Evolutionary conservation across 1,140 invertebrate genomes (phyloP), one percentile per base, ranked within the genome.

Genomic region (Wiebesia pumilae): DNA sequence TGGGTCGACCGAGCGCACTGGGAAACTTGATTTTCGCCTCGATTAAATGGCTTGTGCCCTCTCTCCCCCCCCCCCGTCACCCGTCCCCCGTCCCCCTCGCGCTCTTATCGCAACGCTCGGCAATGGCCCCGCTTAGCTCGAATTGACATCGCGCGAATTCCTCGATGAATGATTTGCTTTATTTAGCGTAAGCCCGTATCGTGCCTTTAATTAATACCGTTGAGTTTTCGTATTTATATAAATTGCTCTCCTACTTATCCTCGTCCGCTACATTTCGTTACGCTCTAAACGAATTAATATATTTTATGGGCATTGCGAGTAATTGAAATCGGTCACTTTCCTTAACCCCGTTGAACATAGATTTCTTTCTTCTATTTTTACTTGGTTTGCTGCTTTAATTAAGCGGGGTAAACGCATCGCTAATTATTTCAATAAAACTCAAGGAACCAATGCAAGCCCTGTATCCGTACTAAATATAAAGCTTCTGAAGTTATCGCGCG

Each of bases 11-110:
- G 47, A 6, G 51, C 38, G 35, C 35, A 38, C 24, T 40, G 58
- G 35, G 33, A 67, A 84, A 78, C 83, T 84, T 62, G 83, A 84
- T 84, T 84, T 75, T 84, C 65, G 62, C 80, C n/a, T 38, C 54
- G 3, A 65, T 80, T 80, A 65, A 80, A 65, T 80, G 12, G 30
- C 30, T n/a, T n/a, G n/a, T n/a, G n/a, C 33, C 10, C 2, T 35
- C 62, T 35, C 16, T 71, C 69, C 7, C 6, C 4, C 67, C 33
- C 7, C 33, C 67, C 9, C 67, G 3, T 71, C 16, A 30, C 19
- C 33, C 67, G 14, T 14, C 67, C 3, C 67, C 14, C 27, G 12
- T 10, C 67, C 14, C 27, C 1, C 67, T 71, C 67, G 7, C 38
- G 14, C 33, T 71, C 24, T 3, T 35, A 75, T 75, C 43, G 38